phyloP scores from a whole-genome alignment of 1,140 invertebrate genomes.

The Phthorimaea operculella region DNA sequence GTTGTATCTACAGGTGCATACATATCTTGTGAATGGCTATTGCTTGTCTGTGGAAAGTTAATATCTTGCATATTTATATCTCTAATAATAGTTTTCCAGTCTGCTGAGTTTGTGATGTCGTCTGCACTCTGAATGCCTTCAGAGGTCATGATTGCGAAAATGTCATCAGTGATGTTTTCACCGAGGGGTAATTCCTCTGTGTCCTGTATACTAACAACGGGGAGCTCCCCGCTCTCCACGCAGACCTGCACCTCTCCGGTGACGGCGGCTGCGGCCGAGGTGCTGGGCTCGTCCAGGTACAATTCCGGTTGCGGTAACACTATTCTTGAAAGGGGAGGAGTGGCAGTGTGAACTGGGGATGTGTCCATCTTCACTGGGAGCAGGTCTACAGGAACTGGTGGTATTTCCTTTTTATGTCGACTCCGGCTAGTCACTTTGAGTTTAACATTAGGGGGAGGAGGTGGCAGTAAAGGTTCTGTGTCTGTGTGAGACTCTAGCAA shows the following conservation, averaged over 20 bases:
- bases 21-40: slow-evolving; percentile 41
- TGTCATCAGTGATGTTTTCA: slow-evolving; percentile 61
- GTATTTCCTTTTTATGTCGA: slow-evolving; percentile 54
- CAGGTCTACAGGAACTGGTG: slow-evolving; percentile 41
- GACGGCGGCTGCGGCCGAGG: slow-evolving; percentile 32
- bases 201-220: slow-evolving; percentile 65
- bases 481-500: slow-evolving; percentile 50
- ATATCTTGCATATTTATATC: slow-evolving; percentile 62
- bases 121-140: slow-evolving; percentile 62
- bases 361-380: slow-evolving; percentile 47
- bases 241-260: slow-evolving; percentile 55
- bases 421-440: slow-evolving; percentile 34
- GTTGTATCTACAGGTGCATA: slow-evolving; percentile 39
- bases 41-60: slow-evolving; percentile 46
- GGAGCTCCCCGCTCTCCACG: slow-evolving; percentile 56
- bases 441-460: slow-evolving; percentile 50
- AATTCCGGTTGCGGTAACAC: slow-evolving; percentile 49
- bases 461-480: slow-evolving; percentile 45
- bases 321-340: slow-evolving; percentile 49
- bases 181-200: slow-evolving; percentile 55
- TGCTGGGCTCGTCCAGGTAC: slow-evolving; percentile 58
- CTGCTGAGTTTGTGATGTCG: slow-evolving; percentile 53
- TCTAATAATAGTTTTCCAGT: slow-evolving; percentile 64
- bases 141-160: slow-evolving; percentile 64
- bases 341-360: slow-evolving; percentile 45